phyloP scores from a whole-genome alignment of 2,888 invertebrate species.

The Volucella bombylans region DNA sequence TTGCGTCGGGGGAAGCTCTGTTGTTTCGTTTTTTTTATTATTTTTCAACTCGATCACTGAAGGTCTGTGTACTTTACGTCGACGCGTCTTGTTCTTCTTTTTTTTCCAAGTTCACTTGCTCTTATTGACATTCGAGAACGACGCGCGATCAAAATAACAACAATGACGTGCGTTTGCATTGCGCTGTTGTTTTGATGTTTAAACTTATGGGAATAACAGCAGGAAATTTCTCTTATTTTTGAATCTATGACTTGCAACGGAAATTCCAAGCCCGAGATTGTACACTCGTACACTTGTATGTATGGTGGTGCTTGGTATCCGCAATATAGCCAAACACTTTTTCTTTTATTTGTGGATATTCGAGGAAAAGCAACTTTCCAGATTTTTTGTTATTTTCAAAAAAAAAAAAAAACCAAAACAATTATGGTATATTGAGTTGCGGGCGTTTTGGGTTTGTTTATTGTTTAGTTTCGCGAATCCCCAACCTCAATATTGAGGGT shows the following conservation, averaged over 20 bases:
- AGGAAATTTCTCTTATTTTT: slow-evolving; percentile 6
- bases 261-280: slow-evolving; percentile 43
- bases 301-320: too few species aligned
- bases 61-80: too few species aligned
- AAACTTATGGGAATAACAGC: background rate
- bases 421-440: background rate
- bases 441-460: background rate
- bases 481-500: slow-evolving; percentile 42
- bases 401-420: slow-evolving; percentile 9
- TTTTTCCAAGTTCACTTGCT: slow-evolving; percentile 14
- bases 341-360: slow-evolving; percentile 21
- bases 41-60: background rate
- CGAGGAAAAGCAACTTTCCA: slow-evolving; percentile 51
- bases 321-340: background rate
- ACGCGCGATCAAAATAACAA: slow-evolving; percentile 7
- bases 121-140: slow-evolving; percentile 30
- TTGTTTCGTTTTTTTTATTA: slow-evolving; percentile 26
- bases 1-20: slow-evolving; percentile 12
- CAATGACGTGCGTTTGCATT: slow-evolving; percentile 21
- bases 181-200: slow-evolving; percentile 47
- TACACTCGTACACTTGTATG: too few species aligned
- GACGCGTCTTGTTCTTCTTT: background rate
- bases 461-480: slow-evolving; percentile 2
- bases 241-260: slow-evolving; percentile 43
- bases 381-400: slow-evolving; percentile 29